A percentile compares a stretch with the other conserved stretches of the same genome.
These are phyloP conservation scores for Macrosoma leucophasiata DNA, from an alignment of 2,888 invertebrate genomes.

Conservation along the genomic window DNA sequence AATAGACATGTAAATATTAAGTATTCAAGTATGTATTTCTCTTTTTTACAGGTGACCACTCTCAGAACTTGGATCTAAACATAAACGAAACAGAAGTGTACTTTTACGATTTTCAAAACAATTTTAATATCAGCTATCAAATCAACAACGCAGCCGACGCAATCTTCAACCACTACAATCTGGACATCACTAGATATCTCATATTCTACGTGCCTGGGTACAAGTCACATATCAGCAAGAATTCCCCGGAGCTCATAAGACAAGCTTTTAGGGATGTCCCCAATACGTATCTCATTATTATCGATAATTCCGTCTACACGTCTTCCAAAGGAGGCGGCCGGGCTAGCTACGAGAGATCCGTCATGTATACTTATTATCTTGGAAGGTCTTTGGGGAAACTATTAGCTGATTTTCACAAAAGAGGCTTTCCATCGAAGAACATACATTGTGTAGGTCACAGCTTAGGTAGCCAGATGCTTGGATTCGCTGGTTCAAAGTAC, in stretches of 20 bases:
- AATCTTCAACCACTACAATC: conserved; percentile 43
- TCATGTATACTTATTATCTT: conserved; percentile 48
- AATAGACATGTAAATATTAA: no score
- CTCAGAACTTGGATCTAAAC: conserved; percentile 42
- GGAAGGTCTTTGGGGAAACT: conserved; percentile 50
- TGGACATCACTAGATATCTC: conserved; percentile 50
- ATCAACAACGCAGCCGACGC: conserved; percentile 45
- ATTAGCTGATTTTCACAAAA: conserved; percentile 39
- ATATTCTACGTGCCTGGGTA: conserved; percentile 64
- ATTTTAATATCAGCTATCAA: conserved; percentile 47
- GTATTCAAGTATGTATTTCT: no score
- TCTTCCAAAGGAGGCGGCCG: conserved; percentile 46
- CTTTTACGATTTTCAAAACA: conserved; percentile 63
- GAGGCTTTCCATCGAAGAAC: conserved; percentile 49
- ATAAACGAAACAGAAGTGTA: conserved; percentile 50
- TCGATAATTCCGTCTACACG: conserved; percentile 61
- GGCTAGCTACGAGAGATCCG: conserved; percentile 59
- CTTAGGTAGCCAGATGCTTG: conserved; percentile 59
- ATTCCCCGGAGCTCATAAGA: conserved; percentile 51
- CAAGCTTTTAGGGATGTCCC: conserved; percentile 52
- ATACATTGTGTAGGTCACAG: conserved; percentile 63
- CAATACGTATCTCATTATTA: conserved; percentile 53
- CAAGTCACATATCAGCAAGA: conserved; percentile 55
- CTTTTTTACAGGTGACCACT: conserved; percentile 53
- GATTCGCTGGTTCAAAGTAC: conserved; percentile 44